Conservation (phyloP, 2,888 invertebrate species). For the Troides oblongomaculatus region DNA sequence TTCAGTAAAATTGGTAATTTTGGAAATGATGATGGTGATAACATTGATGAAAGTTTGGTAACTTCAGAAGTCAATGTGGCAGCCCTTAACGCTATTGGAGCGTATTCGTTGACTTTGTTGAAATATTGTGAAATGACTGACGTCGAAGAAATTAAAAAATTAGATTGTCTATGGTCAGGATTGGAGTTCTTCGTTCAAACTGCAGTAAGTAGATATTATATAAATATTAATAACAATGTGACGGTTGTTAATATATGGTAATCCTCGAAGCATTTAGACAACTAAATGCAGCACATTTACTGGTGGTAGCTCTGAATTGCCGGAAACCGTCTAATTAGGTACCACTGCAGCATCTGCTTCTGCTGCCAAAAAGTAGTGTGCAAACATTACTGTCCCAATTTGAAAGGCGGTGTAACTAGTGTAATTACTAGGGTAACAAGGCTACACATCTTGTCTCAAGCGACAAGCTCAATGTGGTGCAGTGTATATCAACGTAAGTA, state of each 20-base stretch:
- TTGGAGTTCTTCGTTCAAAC: constrained; percentile 61
- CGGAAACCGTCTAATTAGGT: too few relatives aligned
- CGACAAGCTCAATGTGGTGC: too few relatives aligned
- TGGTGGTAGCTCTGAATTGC: too few relatives aligned
- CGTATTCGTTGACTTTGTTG: constrained; percentile 63
- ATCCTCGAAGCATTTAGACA: too few relatives aligned
- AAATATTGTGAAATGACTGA: constrained; percentile 67
- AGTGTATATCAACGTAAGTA: too few relatives aligned
- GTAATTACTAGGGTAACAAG: too few relatives aligned
- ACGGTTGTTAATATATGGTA: not conserved
- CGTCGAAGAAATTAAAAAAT: constrained; percentile 55
- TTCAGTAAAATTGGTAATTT: constrained; percentile 48
- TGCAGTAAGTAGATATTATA: constrained; percentile 57
- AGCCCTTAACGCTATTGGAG: constrained; percentile 66
- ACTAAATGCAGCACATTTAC: too few relatives aligned
- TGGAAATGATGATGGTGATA: constrained; percentile 39
- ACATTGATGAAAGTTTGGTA: constrained; percentile 53
- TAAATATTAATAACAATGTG: not conserved
- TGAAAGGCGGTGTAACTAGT: too few relatives aligned
- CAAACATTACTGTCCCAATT: too few relatives aligned
- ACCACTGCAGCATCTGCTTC: too few relatives aligned
- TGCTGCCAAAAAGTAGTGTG: too few relatives aligned
- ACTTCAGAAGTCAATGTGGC: constrained; percentile 52
- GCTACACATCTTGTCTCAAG: too few relatives aligned
- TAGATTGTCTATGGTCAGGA: constrained; percentile 62